phyloP scores from a whole-genome alignment of 2,888 invertebrate genomes.

The Chalcosyrphus nemorum region DNA sequence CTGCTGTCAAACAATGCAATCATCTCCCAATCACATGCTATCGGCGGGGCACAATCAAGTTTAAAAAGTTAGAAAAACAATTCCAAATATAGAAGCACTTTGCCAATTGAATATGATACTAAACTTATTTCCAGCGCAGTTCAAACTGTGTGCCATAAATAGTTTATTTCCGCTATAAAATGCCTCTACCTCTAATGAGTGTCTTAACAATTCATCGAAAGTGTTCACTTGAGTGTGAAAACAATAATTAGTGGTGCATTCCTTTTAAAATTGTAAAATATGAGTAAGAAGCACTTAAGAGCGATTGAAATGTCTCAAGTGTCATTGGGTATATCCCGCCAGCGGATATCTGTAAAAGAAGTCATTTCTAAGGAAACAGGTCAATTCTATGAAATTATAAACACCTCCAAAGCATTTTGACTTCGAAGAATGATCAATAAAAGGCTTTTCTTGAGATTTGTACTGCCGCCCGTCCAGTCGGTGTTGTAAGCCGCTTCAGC shows the following conservation, averaged over 20 bases:
- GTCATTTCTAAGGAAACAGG: background rate
- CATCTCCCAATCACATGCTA: no score
- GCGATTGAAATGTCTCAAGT: constrained; percentile 74
- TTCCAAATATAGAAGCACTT: no score
- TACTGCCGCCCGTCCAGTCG: constrained; percentile 67
- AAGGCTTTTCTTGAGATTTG: constrained; percentile 64
- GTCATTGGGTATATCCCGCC: constrained; percentile 75
- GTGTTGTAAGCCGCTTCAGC: constrained; percentile 73
- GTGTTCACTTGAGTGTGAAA: background rate
- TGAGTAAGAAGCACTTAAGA: constrained; percentile 74
- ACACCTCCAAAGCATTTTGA: constrained; percentile 73
- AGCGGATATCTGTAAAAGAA: constrained; percentile 69
- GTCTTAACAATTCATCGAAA: background rate
- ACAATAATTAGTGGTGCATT: constrained; percentile 1
- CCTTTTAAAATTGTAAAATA: constrained; percentile 73
- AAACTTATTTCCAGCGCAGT: background rate
- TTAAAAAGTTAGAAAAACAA: no score
- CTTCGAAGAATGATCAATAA: constrained; percentile 71
- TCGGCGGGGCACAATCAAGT: no score
- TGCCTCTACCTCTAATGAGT: background rate
- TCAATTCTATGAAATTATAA: background rate
- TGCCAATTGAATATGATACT: no score
- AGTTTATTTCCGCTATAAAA: constrained; percentile 13
- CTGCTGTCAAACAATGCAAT: no score
- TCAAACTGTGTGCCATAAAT: background rate